Conservation (phyloP, 2,888 invertebrate genomes). For the Cheilosia grossa region DNA sequence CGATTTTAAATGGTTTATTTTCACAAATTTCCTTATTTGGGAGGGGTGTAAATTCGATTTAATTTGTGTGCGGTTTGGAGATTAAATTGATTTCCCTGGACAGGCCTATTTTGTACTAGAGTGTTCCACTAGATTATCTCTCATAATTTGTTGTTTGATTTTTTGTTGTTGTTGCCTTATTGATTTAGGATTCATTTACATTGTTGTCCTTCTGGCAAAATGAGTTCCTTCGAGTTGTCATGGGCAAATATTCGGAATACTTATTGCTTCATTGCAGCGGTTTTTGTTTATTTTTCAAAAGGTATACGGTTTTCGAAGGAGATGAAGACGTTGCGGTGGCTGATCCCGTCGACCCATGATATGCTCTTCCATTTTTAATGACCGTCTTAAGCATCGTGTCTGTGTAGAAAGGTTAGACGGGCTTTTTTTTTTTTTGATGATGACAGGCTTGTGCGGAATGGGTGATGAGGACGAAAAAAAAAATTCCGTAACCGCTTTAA, state of each 20-base stretch:
- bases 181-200: slow-evolving; percentile 32
- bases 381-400: slow-evolving; percentile 23
- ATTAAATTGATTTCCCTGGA: slow-evolving; percentile 52
- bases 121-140: slow-evolving; percentile 44
- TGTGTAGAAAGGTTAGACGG: not conserved
- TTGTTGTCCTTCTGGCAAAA: slow-evolving; percentile 29
- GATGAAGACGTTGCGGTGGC: not conserved
- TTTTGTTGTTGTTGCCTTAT: slow-evolving; percentile 25
- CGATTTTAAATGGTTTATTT: slow-evolving; percentile 28
- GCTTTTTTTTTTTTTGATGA: slow-evolving; percentile 29
- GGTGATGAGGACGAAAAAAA: not conserved
- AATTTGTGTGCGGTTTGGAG: slow-evolving; percentile 54
- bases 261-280: slow-evolving; percentile 49
- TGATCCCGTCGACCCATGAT: slow-evolving; percentile 8
- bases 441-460: not conserved
- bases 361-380: slow-evolving; percentile 32
- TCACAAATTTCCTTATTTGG: slow-evolving; percentile 22
- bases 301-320: slow-evolving; percentile 1
- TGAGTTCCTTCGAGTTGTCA: slow-evolving; percentile 44
- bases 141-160: slow-evolving; percentile 42
- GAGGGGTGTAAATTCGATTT: slow-evolving; percentile 52
- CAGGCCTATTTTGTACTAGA: not conserved
- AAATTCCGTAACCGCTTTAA: slow-evolving; percentile 33
- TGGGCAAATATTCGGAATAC: slow-evolving; percentile 44
- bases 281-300: slow-evolving; percentile 30